Percentiles rank a stretch among this genome's conserved stretches.
phyloP scores from a whole-genome alignment of 1,140 invertebrate species.

The Pantala flavescens region DNA sequence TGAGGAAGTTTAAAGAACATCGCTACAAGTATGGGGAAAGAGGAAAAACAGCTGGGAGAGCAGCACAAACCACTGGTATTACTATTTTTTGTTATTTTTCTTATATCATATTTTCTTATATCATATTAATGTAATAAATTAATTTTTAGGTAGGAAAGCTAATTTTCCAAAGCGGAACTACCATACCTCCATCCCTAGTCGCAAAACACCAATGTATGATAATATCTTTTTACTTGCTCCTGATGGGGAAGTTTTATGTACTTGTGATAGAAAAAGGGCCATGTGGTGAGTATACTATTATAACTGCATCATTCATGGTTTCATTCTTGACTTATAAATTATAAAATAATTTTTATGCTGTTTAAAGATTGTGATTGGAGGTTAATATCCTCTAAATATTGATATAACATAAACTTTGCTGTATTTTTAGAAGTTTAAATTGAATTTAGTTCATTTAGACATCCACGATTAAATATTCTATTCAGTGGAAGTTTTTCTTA shows the following conservation, averaged over 20 bases:
- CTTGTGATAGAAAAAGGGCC: conserved; percentile 70
- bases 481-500: too few species aligned
- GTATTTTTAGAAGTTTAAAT: too few species aligned
- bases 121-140: conserved; percentile 20
- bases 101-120: background rate
- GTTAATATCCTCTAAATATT: too few species aligned
- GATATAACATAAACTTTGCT: too few species aligned
- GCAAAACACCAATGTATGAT: conserved; percentile 61
- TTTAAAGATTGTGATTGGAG: too few species aligned
- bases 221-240: conserved; percentile 70
- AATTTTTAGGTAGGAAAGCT: conserved; percentile 21
- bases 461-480: too few species aligned
- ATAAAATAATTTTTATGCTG: too few species aligned
- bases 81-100: background rate
- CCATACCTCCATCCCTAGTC: conserved; percentile 28
- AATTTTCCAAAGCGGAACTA: too few species aligned
- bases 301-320: too few species aligned
- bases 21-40: background rate
- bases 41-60: background rate
- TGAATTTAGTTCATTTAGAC: too few species aligned
- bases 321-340: too few species aligned
- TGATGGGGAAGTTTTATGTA: conserved; percentile 66
- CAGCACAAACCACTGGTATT: background rate
- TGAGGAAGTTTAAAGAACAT: background rate
- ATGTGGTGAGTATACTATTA: conserved; percentile 53